Base-by-base conservation (phyloP, 2,888 invertebrate genomes). In the Meganola albula region DNA sequence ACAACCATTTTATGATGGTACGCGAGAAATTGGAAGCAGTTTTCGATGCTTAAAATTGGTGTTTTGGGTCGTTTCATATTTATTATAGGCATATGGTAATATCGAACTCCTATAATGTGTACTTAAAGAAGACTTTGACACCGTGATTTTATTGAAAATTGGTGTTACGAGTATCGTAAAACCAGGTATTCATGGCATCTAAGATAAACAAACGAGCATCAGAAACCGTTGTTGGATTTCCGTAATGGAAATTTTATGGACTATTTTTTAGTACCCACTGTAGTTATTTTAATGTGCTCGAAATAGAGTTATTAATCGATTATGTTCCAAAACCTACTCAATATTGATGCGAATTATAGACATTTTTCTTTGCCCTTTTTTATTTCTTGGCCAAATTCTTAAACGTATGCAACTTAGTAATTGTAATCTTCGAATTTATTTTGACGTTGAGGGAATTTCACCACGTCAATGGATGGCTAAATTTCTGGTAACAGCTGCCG, bases 401-500 rank as follows among this genome's bases (percentile, higher is more conserved):
- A n/a, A n/a, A n/a, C n/a, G n/a, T n/a, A n/a, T n/a, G n/a, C n/a
- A n/a, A n/a, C n/a, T n/a, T n/a, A n/a, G n/a, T n/a, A n/a, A n/a
- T n/a, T n/a, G n/a, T n/a, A 37, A 27, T 24, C 50, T 60, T 56
- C 47, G 66, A 68, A 54, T 66, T 66, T 52, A 54, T 64, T 53
- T 50, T 58, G 53, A 40, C 44, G 41, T 66, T 63, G 54, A 50
- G 43, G 52, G 56, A 72, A 73, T 62, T 62, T 69, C 65, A 61
- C 70, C 64, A 63, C 66, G 58, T 68, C 66, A 66, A 62, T 70
- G 65, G 62, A 67, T 62, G 58, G 62, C 58, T 59, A 67, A 74
- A 74, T 71, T 74, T 74, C 64, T 65, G 73, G 67, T 53, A 78
- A 63, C 84, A 84, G 77, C 83, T 84, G 84, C 67, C 69, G 75